Evolutionary conservation across 2,888 invertebrate genomes (phyloP).

Genomic region (Brachypterus glaber): DNA sequence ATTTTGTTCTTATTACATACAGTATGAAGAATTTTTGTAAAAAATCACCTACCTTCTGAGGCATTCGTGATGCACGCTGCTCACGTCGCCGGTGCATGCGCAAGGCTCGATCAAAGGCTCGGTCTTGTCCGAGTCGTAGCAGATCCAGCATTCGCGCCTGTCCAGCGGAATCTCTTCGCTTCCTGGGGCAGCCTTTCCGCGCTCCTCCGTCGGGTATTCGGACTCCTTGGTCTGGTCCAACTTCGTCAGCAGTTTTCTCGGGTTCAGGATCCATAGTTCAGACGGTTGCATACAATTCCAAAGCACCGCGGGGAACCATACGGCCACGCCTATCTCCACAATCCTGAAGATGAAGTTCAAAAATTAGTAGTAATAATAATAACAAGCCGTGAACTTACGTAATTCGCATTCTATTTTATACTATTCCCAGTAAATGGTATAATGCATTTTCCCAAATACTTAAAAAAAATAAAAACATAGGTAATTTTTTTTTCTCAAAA

Average conservation of each 20-base stretch:
- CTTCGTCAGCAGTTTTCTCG: constrained; percentile 67
- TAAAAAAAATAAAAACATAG: too few relatives aligned
- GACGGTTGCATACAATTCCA: constrained; percentile 96
- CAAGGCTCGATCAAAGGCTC: constrained; percentile 86
- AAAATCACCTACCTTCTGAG: constrained; percentile 55
- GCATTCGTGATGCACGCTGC: constrained; percentile 86
- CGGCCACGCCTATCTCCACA: constrained; percentile 83
- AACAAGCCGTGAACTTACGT: too few relatives aligned
- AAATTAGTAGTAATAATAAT: too few relatives aligned
- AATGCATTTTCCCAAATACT: too few relatives aligned
- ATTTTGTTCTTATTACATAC: too few relatives aligned
- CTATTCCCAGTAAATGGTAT: too few relatives aligned
- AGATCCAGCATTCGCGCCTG: constrained; percentile 84
- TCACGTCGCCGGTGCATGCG: constrained; percentile 85
- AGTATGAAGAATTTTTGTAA: too few relatives aligned
- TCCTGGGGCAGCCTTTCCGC: constrained; percentile 10
- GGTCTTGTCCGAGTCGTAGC: constrained; percentile 71
- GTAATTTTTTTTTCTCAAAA: too few relatives aligned
- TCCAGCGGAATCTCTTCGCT: constrained; percentile 47
- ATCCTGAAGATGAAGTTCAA: constrained; percentile 85
- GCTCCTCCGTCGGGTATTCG: constrained; percentile 10
- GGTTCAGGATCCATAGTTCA: constrained; percentile 88
- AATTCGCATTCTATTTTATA: too few relatives aligned
- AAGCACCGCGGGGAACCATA: constrained; percentile 92
- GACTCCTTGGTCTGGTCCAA: constrained; percentile 18